These are phyloP conservation scores for Drosophila buzzatii DNA, from an alignment of 2,888 invertebrate genomes.

Conservation along the genomic window DNA sequence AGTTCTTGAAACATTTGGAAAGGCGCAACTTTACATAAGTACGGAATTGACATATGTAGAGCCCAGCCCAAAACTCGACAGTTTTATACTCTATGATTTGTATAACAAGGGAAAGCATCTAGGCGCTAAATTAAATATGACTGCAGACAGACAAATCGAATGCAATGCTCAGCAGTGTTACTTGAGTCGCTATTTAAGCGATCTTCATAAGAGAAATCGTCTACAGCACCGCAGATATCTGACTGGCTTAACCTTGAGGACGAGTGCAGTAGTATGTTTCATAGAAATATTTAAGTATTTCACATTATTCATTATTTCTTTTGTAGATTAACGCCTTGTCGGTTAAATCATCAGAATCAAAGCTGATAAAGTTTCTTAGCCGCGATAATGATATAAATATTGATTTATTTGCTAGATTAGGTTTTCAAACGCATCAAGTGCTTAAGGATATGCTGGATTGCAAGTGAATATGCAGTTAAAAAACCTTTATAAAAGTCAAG, in stretches of 20 bases:
- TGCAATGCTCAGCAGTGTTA: conserved; percentile 61
- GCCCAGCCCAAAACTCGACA: neutral
- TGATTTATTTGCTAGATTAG: conserved; percentile 65
- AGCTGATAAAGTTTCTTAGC: conserved; percentile 46
- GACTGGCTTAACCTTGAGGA: conserved; percentile 74
- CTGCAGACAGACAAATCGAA: conserved; percentile 67
- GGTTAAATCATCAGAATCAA: neutral
- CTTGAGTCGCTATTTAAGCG: conserved; percentile 60
- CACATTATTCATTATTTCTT: too few relatives aligned
- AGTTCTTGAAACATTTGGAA: conserved; percentile 56
- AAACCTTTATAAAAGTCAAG: too few relatives aligned
- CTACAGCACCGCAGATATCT: conserved; percentile 76
- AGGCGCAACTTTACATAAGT: conserved; percentile 72
- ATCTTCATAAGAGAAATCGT: conserved; percentile 62
- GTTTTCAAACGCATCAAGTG: conserved; percentile 48
- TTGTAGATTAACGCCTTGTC: too few relatives aligned
- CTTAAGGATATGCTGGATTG: conserved; percentile 75
- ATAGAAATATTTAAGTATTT: too few relatives aligned
- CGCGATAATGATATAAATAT: conserved; percentile 48
- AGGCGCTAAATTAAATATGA: conserved; percentile 82
- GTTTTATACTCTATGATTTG: conserved; percentile 77
- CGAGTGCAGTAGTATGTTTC: conserved; percentile 70
- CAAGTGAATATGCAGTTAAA: conserved; percentile 45
- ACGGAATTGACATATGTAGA: conserved; percentile 78
- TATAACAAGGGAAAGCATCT: conserved; percentile 82